Evolutionary conservation across 2,113 vertebrate species (phyloP).

Genomic region (Syngnathus floridae): DNA sequence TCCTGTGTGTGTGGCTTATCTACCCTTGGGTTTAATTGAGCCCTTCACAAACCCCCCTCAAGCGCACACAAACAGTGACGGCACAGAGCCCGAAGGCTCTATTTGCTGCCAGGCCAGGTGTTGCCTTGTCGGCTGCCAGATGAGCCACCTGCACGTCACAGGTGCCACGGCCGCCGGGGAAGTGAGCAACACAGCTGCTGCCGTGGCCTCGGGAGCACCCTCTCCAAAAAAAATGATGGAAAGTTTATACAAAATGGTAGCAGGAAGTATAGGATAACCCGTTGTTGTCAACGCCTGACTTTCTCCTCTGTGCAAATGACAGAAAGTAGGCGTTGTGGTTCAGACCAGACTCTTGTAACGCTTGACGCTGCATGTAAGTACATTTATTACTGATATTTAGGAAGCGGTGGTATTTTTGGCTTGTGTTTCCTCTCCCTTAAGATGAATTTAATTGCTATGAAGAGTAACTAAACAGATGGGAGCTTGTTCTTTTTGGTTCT

Average conservation of each 20-base stretch:
- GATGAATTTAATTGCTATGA: background rate
- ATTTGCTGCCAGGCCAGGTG: conserved; percentile 66
- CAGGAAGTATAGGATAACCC: conserved; percentile 24
- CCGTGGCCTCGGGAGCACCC: conserved; percentile 46
- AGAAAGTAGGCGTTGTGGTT: background rate
- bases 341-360: conserved; percentile 10
- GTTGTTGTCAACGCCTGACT: conserved; percentile 16
- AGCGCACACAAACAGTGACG: conserved; percentile 24
- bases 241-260: conserved; percentile 47
- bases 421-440: background rate
- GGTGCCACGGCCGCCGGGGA: conserved; percentile 67
- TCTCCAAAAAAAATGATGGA: conserved; percentile 11
- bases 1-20: conserved; percentile 47
- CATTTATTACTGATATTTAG: background rate
- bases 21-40: conserved; percentile 64
- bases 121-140: conserved; percentile 63
- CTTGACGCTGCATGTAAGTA: background rate
- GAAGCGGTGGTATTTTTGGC: background rate
- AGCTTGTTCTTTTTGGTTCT: background rate
- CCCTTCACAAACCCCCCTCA: conserved; percentile 59
- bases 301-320: background rate
- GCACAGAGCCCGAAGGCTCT: conserved; percentile 50
- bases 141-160: conserved; percentile 75
- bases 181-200: conserved; percentile 74
- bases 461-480: background rate